Percentiles rank a stretch among this genome's conserved stretches.
Conservation (phyloP, 2,888 invertebrate genomes). For the Erebia ligea region DNA sequence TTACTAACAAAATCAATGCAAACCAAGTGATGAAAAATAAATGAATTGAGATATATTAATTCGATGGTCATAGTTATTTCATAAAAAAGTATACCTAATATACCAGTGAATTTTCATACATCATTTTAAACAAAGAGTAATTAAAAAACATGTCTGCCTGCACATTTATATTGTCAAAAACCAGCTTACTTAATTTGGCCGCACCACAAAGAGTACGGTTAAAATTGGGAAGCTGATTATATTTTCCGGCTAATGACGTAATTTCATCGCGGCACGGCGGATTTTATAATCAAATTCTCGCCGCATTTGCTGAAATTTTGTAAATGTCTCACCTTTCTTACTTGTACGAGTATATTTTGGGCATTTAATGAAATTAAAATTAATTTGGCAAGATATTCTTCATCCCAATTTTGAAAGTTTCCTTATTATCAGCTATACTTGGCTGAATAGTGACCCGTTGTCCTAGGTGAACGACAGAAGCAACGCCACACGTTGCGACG, state of each 20-base stretch:
- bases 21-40: too few species aligned
- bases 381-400: background rate
- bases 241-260: constrained; percentile 39
- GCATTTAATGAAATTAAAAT: constrained; percentile 6
- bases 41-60: too few species aligned
- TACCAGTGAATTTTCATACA: background rate
- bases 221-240: constrained; percentile 38
- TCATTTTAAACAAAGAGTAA: background rate
- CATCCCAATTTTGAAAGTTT: too few species aligned
- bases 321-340: constrained; percentile 7
- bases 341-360: constrained; percentile 12
- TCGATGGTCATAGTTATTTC: too few species aligned
- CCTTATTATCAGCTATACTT: too few species aligned
- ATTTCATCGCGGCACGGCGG: constrained; percentile 37
- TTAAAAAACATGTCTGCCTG: constrained; percentile 1
- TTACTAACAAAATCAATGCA: too few species aligned
- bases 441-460: too few species aligned
- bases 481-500: too few species aligned
- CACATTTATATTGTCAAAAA: constrained; percentile 7
- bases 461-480: too few species aligned
- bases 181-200: constrained; percentile 14
- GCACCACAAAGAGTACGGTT: constrained; percentile 27
- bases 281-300: constrained; percentile 36
- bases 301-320: constrained; percentile 28
- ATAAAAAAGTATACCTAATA: too few species aligned